These are phyloP conservation scores for Melospiza melodia DNA, from an alignment of 2,113 vertebrate genomes.

Conservation along the genomic window DNA sequence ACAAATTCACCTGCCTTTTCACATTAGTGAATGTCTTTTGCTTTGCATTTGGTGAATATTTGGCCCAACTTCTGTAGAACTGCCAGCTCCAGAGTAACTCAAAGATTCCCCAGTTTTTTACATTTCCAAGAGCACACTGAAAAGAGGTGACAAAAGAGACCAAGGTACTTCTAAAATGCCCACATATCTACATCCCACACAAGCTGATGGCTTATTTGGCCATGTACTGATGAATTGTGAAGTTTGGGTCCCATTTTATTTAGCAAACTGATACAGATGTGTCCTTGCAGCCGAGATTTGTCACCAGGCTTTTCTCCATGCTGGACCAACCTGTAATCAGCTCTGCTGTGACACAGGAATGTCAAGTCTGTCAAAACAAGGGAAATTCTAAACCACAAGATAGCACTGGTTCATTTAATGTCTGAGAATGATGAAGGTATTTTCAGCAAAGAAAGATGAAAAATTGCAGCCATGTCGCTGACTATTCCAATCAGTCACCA, in stretches of 20 bases:
- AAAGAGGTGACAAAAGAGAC: not conserved
- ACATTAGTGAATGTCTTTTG: not conserved
- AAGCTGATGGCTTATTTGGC: not conserved
- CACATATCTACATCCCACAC: not conserved
- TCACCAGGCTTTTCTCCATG: not conserved
- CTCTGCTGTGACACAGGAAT: not conserved
- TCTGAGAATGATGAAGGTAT: not conserved
- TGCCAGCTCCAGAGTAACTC: not conserved
- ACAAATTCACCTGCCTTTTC: not conserved
- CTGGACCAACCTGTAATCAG: not conserved
- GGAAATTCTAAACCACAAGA: not conserved
- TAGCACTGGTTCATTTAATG: not conserved
- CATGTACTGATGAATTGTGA: not conserved
- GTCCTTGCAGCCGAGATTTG: not conserved
- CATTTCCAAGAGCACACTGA: fast-evolving
- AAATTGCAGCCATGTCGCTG: not conserved
- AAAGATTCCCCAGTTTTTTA: not conserved
- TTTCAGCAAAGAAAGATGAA: not conserved
- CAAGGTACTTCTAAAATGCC: not conserved
- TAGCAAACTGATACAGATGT: not conserved
- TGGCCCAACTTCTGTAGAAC: not conserved
- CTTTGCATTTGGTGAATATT: not conserved
- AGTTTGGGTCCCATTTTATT: fast-evolving
- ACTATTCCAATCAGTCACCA: not conserved
- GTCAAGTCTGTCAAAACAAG: not conserved